Percentiles rank a stretch among this genome's conserved stretches.
Evolutionary conservation across 2,888 invertebrate species (phyloP).

Genomic region (Drosophila engyochracea): DNA sequence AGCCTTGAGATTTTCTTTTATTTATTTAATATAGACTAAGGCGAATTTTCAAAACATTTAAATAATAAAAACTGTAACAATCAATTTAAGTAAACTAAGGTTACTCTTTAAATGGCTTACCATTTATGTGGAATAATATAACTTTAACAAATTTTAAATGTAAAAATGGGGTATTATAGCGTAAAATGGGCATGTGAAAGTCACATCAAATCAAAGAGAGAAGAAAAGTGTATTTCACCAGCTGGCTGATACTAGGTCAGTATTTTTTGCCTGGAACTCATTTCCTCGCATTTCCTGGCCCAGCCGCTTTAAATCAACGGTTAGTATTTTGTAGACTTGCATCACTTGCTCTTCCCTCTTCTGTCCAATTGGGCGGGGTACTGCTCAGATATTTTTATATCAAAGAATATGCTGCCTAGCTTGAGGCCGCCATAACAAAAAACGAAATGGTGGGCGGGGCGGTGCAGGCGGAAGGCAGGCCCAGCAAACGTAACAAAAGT

Average conservation of each 20-base stretch:
- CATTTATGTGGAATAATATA: not conserved
- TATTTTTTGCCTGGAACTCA: constrained; percentile 45
- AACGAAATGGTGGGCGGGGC: constrained; percentile 7
- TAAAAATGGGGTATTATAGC: not conserved
- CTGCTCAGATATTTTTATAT: constrained; percentile 37
- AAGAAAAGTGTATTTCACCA: not conserved
- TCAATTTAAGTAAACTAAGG: not conserved
- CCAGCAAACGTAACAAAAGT: constrained; percentile 69
- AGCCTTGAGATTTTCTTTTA: not conserved
- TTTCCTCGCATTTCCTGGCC: constrained; percentile 66
- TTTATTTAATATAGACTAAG: not conserved
- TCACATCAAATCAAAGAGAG: constrained; percentile 20
- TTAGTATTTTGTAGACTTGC: constrained; percentile 7
- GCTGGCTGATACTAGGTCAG: constrained; percentile 47
- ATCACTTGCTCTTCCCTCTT: constrained; percentile 1
- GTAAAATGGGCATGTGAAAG: not conserved
- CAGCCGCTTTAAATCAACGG: constrained; percentile 26
- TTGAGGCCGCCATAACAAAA: constrained; percentile 48
- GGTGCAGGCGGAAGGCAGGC: constrained; percentile 19
- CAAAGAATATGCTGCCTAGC: constrained; percentile 41
- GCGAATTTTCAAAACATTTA: not conserved
- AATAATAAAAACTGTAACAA: not conserved
- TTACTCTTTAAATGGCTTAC: not conserved
- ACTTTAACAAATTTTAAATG: not conserved
- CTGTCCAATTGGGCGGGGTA: constrained; percentile 22